These are phyloP conservation scores for Punctoribates punctum DNA, from an alignment of 2,888 invertebrate species.

Conservation along the genomic window DNA sequence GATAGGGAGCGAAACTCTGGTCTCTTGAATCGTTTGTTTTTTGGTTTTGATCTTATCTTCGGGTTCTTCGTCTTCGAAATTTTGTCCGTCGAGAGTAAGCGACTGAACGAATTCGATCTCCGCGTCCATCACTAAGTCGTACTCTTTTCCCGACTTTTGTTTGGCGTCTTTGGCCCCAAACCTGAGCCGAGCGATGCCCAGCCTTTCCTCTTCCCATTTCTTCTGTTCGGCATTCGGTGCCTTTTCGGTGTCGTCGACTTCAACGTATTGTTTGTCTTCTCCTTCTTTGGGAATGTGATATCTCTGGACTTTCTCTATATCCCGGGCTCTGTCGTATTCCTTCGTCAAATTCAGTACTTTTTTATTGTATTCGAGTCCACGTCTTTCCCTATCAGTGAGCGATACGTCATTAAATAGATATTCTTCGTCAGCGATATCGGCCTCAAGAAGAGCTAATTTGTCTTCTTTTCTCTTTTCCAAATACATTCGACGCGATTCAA, in stretches of 20 bases:
- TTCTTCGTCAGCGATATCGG: constrained; percentile 92
- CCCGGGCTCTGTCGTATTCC: constrained; percentile 90
- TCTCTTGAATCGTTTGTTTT: constrained; percentile 72
- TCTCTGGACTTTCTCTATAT: constrained; percentile 84
- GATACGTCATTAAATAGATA: constrained; percentile 86
- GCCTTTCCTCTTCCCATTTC: constrained; percentile 97
- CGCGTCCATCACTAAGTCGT: constrained; percentile 89
- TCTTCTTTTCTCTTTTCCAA: constrained; percentile 93
- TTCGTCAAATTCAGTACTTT: constrained; percentile 82
- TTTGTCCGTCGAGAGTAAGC: constrained; percentile 57
- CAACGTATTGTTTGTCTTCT: constrained; percentile 61
- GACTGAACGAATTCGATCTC: constrained; percentile 94
- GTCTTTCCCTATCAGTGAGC: constrained; percentile 77
- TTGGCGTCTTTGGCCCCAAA: constrained; percentile 86
- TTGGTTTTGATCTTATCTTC: constrained; percentile 11
- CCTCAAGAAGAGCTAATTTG: constrained; percentile 90
- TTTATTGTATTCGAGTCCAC: constrained; percentile 83
- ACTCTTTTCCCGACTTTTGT: constrained; percentile 57
- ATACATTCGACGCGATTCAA: constrained; percentile 84
- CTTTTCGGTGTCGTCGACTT: constrained; percentile 78
- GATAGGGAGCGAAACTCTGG: constrained; percentile 85
- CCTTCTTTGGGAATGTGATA: constrained; percentile 86
- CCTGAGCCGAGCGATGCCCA: constrained; percentile 83
- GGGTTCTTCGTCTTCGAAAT: constrained; percentile 52
- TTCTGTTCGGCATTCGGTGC: constrained; percentile 62